These are phyloP conservation scores for Anadara kagoshimensis DNA, from an alignment of 1,140 invertebrate genomes.

Conservation along the genomic window DNA sequence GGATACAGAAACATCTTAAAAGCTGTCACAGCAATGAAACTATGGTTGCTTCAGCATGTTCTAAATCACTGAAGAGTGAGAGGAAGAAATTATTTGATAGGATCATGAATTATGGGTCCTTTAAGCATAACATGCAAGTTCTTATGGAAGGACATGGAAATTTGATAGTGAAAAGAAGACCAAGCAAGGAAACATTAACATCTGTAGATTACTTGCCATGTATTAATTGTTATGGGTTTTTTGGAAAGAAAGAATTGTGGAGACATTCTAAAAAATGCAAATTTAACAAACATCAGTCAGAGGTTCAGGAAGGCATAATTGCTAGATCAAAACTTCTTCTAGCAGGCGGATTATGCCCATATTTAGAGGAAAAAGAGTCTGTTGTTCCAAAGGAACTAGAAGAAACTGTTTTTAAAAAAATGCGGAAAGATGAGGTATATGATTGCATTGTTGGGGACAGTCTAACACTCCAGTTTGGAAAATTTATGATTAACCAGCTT, in stretches of 20 bases:
- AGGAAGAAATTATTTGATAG: too few relatives aligned
- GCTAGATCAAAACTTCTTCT: slow-evolving; percentile 4
- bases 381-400: slow-evolving; percentile 8
- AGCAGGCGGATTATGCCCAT: slow-evolving; percentile 1
- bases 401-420: not conserved
- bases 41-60: too few relatives aligned
- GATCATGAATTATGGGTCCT: too few relatives aligned
- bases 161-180: slow-evolving; percentile 1
- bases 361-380: slow-evolving; percentile 7
- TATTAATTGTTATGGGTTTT: slow-evolving; percentile 5
- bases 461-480: too few relatives aligned
- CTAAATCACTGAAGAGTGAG: too few relatives aligned
- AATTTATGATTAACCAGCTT: too few relatives aligned
- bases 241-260: slow-evolving; percentile 8
- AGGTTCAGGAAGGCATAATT: slow-evolving; percentile 6
- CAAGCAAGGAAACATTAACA: slow-evolving; percentile 9
- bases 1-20: slow-evolving; percentile 10
- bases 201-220: slow-evolving; percentile 5
- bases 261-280: slow-evolving; percentile 1
- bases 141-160: not conserved
- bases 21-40: not conserved
- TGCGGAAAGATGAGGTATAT: too few relatives aligned
- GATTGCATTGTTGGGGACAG: too few relatives aligned
- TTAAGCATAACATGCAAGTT: not conserved
- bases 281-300: slow-evolving; percentile 6